Evolutionary conservation across 2,113 vertebrate species (phyloP), one percentile per base, ranked within the genome.

Genomic region (Xyliphius kryptos): DNA sequence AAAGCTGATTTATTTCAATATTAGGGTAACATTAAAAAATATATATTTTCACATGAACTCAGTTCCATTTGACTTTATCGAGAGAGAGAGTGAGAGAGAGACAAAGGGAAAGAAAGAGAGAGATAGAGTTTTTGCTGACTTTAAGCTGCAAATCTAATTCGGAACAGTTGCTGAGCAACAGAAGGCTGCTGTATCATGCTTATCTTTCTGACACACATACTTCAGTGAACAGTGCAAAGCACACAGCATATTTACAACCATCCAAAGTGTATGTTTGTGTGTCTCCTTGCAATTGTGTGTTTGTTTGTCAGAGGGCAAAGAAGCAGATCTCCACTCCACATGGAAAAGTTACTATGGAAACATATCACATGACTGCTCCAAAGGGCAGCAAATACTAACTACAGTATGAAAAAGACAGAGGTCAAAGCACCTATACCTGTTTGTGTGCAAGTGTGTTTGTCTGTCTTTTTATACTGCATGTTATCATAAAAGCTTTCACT

Each of bases 131-230:
- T 68, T 61, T 61, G 36, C 52, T 68, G 50, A 49, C 40, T 32
- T 73, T 73, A 68, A 64, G 41, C 16, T 22, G 55, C 15, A 43
- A 32, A 19, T 46, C 66, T 56, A 46, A 73, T 65, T 56, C 51
- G 26, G 71, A 59, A 68, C 61, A 65, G 66, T 73, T 68, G 66
- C 71, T 68, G 66, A 68, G 71, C 71, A 73, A 73, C 71, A 65
- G 71, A 64, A 54, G 17, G 50, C 47, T 51, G 36, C 66, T 60
- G 65, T 56, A 59, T 60, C 57, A 68, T 65, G 50, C 61, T 38
- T 61, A 63, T 51, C 46, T 58, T 47, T 51, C 21, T 21, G 8
- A 22, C 47, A 52, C 37, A 60, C 49, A 46, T 15, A 17, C 8
- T 32, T 32, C 26, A 32, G 26, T 32, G 26, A 32, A 20, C 38